These are phyloP conservation scores for Drosophila guanche DNA, from an alignment of 1,140 invertebrate species.

Conservation along the genomic window DNA sequence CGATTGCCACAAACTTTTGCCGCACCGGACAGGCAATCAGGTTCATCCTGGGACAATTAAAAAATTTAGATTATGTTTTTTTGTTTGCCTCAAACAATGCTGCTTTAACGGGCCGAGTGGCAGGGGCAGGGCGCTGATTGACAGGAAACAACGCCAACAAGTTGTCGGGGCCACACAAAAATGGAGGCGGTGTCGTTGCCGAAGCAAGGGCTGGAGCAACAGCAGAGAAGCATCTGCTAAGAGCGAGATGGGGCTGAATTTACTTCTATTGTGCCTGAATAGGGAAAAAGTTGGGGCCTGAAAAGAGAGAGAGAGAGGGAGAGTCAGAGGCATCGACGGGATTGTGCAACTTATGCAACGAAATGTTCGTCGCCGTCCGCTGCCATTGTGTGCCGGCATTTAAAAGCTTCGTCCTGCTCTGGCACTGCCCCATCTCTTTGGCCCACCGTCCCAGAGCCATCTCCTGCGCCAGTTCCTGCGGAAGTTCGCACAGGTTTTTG, in stretches of 20 bases:
- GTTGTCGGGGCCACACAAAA: slow-evolving; percentile 41
- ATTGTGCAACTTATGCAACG: slow-evolving; percentile 59
- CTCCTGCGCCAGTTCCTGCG: slow-evolving; percentile 43
- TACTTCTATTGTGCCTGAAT: slow-evolving; percentile 51
- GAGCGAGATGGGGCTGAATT: slow-evolving; percentile 47
- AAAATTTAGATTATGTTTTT: slow-evolving; percentile 46
- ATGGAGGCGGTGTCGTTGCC: slow-evolving; percentile 13
- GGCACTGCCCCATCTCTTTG: no score
- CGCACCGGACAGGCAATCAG: slow-evolving; percentile 16
- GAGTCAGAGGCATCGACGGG: not conserved
- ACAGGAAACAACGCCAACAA: slow-evolving; percentile 58
- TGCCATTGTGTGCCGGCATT: slow-evolving; percentile 43
- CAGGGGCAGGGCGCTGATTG: slow-evolving; percentile 23
- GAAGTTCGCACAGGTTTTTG: slow-evolving; percentile 66
- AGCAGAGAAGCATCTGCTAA: slow-evolving; percentile 31
- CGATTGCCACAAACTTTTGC: not conserved
- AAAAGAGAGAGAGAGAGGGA: not conserved
- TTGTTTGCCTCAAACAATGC: slow-evolving; percentile 37
- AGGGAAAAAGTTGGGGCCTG: slow-evolving; percentile 16
- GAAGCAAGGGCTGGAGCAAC: not conserved
- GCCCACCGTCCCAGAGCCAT: not conserved
- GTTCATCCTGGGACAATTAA: slow-evolving; percentile 47
- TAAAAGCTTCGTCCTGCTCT: slow-evolving; percentile 33
- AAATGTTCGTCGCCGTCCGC: slow-evolving; percentile 39
- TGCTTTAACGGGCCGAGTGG: slow-evolving; percentile 5